Evolutionary conservation across 2,113 vertebrate genomes (phyloP).

Genomic region (Syrrhaptes paradoxus): DNA sequence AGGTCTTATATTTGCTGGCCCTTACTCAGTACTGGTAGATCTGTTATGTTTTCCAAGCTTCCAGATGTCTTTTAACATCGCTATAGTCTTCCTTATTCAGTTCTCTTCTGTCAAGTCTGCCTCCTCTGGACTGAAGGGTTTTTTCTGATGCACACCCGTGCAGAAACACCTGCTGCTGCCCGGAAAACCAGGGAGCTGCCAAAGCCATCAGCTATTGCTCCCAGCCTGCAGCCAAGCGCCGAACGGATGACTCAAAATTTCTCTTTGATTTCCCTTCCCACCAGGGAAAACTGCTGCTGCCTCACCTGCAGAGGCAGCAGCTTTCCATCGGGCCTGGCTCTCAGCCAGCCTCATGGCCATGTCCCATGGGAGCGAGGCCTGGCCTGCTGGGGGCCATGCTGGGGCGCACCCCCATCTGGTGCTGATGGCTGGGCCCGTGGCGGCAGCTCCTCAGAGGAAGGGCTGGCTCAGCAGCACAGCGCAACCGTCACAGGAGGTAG

Average conservation of each 20-base stretch:
- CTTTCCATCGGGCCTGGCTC: not conserved
- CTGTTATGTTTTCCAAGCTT: not conserved
- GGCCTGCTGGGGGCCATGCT: accelerated
- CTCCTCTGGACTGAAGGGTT: not conserved
- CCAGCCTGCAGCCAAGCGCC: accelerated
- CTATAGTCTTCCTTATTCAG: not conserved
- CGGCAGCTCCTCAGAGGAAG: not conserved
- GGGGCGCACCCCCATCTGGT: accelerated
- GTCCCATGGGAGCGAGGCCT: accelerated
- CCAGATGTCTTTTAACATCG: not conserved
- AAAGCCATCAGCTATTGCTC: not conserved
- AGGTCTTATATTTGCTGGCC: not conserved
- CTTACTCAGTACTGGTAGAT: not conserved
- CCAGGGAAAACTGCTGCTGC: not conserved
- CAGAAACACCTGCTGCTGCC: not conserved
- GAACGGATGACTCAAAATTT: not conserved
- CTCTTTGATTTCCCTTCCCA: not conserved
- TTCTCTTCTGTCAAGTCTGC: not conserved
- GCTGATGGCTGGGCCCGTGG: accelerated
- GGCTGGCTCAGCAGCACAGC: not conserved
- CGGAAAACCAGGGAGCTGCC: not conserved
- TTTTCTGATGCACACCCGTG: not conserved
- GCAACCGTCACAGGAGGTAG: accelerated
- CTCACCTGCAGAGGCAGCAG: not conserved
- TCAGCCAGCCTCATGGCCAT: not conserved